Conservation (phyloP, 2,888 invertebrate species). For the Limnephilus lunatus region DNA sequence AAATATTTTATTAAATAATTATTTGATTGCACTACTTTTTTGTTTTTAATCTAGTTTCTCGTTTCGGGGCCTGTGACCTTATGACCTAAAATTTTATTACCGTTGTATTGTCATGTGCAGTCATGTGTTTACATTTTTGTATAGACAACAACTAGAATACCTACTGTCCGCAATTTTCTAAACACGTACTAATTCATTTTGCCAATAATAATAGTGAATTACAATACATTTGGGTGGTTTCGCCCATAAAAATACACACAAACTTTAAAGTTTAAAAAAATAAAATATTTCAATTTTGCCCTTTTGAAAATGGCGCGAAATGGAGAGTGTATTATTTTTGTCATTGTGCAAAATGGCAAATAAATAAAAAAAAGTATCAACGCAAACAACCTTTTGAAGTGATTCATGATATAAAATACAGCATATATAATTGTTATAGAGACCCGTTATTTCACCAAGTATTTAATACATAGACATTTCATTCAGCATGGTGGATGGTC, state of each 20-base stretch:
- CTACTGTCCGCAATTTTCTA: not conserved
- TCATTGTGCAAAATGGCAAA: not conserved
- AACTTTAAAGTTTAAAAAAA: not conserved
- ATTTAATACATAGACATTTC: not conserved
- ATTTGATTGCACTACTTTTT: not conserved
- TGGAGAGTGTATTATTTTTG: constrained; percentile 9
- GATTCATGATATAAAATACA: constrained; percentile 22
- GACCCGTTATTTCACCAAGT: constrained; percentile 39
- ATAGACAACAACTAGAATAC: not conserved
- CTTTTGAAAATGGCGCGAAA: constrained; percentile 40
- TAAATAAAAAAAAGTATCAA: not conserved
- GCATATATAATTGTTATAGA: not conserved
- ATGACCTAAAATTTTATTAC: constrained; percentile 57
- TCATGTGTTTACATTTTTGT: constrained; percentile 2
- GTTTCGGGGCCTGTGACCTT: constrained; percentile 54
- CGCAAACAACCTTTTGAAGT: not conserved
- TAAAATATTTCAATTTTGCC: not conserved
- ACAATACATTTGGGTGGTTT: not conserved
- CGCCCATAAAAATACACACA: not conserved
- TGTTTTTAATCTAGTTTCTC: not conserved
- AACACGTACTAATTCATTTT: not conserved
- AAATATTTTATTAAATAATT: not conserved
- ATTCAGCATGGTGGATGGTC: not conserved
- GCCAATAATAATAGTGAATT: not conserved
- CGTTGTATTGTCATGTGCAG: constrained; percentile 34